Evolutionary conservation across 2,888 invertebrate species (phyloP).

Genomic region (Papilio protenor): DNA sequence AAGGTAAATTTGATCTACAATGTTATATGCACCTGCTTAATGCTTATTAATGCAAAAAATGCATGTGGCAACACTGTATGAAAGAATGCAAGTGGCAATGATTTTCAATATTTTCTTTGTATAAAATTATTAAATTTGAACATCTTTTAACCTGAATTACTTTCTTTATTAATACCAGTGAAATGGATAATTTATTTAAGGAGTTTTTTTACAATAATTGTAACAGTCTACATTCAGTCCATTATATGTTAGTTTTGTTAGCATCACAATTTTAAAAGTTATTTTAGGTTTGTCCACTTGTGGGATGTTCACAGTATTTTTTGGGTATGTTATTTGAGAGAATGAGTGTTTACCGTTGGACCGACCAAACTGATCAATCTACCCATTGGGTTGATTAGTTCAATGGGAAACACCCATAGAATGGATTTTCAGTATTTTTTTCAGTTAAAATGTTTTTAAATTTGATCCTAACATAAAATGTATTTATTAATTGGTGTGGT

Average conservation of each 20-base stretch:
- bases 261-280: neutral
- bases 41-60: constrained; percentile 18
- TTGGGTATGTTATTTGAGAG: neutral
- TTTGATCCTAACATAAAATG: neutral
- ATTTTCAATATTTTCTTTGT: neutral
- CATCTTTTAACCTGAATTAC: neutral
- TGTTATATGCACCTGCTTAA: constrained; percentile 11
- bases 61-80: constrained; percentile 20
- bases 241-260: neutral
- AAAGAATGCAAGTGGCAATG: neutral
- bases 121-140: neutral
- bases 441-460: neutral
- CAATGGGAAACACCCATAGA: too few species aligned
- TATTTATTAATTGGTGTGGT: constrained; percentile 9
- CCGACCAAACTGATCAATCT: too few species aligned
- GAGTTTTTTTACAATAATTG: constrained; percentile 2
- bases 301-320: constrained; percentile 2
- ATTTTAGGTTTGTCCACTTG: neutral
- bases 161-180: constrained; percentile 6
- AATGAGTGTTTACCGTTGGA: neutral
- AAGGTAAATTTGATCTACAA: constrained; percentile 29
- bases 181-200: neutral
- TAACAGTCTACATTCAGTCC: neutral
- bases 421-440: constrained; percentile 15
- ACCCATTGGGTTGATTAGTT: too few species aligned